These are phyloP conservation scores for Hypomecis atomaria DNA, from an alignment of 2,888 invertebrate genomes.

Conservation along the genomic window DNA sequence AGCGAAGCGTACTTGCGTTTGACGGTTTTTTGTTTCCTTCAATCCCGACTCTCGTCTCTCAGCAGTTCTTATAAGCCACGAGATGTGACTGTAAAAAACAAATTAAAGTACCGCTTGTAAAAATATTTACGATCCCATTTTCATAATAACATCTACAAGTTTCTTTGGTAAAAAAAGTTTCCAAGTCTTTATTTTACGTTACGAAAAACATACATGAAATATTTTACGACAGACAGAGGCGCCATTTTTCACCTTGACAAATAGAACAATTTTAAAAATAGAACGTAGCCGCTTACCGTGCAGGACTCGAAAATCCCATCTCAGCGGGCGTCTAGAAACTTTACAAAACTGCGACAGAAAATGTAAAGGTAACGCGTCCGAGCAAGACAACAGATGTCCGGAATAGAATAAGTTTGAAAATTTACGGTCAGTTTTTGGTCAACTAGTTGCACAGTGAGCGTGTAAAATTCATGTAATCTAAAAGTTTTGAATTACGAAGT, in stretches of 20 bases:
- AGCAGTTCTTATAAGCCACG: conserved; percentile 27
- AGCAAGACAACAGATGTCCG: conserved; percentile 55
- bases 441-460: conserved; percentile 53
- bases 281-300: conserved; percentile 36
- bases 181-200: conserved; percentile 21
- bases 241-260: conserved; percentile 38
- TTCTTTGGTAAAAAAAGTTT: conserved; percentile 38
- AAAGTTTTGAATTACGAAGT: conserved; percentile 59
- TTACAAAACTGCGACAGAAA: conserved; percentile 38
- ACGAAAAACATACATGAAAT: conserved; percentile 17
- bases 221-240: conserved; percentile 14
- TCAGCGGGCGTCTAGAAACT: conserved; percentile 31
- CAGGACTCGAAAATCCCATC: conserved; percentile 34
- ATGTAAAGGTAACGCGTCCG: conserved; percentile 46
- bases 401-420: conserved; percentile 61
- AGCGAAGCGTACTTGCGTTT: conserved; percentile 26
- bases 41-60: conserved; percentile 36
- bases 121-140: conserved; percentile 36
- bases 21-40: conserved; percentile 37
- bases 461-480: conserved; percentile 61
- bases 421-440: conserved; percentile 60
- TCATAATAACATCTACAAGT: conserved; percentile 35
- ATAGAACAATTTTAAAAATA: conserved; percentile 38
- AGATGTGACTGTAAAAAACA: conserved; percentile 30
- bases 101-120: conserved; percentile 39